A percentile compares a stretch with the other conserved stretches of the same genome.
Evolutionary conservation across 1,140 invertebrate genomes (phyloP).

Genomic region (Drosophila triauraria): DNA sequence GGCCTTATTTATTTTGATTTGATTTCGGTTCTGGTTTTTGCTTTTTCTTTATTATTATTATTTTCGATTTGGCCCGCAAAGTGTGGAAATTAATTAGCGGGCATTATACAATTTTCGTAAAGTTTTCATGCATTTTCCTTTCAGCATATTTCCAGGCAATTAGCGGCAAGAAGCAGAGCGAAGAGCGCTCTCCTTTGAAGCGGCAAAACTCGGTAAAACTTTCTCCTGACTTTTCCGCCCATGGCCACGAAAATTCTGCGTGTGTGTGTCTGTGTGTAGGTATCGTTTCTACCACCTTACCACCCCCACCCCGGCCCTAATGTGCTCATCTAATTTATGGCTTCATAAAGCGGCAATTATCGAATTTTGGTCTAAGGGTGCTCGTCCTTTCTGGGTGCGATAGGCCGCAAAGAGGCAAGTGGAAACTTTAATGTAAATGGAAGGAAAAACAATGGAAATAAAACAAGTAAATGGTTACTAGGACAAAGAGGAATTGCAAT

Average conservation of each 20-base stretch:
- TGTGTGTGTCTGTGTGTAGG: slow-evolving; percentile 6
- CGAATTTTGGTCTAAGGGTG: slow-evolving; percentile 27
- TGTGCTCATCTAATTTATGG: slow-evolving; percentile 54
- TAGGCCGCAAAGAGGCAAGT: not conserved
- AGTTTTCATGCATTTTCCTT: slow-evolving; percentile 18
- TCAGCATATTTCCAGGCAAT: slow-evolving; percentile 44
- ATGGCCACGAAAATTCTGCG: slow-evolving; percentile 12
- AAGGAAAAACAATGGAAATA: not conserved
- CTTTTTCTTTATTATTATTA: not conserved
- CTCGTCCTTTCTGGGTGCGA: not conserved
- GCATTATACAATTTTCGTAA: slow-evolving; percentile 28
- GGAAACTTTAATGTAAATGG: not conserved
- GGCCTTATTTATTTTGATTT: slow-evolving; percentile 37
- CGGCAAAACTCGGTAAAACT: slow-evolving; percentile 24
- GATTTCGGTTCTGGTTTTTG: slow-evolving; percentile 2
- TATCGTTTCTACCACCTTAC: not conserved
- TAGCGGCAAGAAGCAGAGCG: slow-evolving; percentile 18
- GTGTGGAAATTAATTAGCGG: slow-evolving; percentile 31
- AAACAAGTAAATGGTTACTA: not conserved
- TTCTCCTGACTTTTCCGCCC: slow-evolving; percentile 23
- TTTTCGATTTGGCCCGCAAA: slow-evolving; percentile 11
- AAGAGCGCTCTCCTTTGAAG: slow-evolving; percentile 19
- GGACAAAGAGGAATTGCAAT: not conserved
- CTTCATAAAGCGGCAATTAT: slow-evolving; percentile 55
- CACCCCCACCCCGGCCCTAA: not conserved